Evolutionary conservation across 2,888 invertebrate species (phyloP), one percentile per base, ranked within the genome.

Genomic region (Nipponacmea schrenckii): DNA sequence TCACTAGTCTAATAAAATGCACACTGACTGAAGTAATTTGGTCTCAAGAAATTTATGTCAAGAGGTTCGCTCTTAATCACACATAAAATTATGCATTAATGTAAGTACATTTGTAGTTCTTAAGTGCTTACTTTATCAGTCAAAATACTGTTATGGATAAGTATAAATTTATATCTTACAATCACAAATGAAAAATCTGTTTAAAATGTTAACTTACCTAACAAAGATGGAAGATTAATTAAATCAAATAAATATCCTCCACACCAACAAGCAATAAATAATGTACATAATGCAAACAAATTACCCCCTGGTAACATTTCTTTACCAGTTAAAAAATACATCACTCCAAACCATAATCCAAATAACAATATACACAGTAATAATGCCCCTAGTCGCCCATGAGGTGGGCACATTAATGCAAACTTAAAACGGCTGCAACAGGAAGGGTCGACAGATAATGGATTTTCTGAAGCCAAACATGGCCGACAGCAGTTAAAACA

Each of bases 321-420:
- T 12, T 75, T 69, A 5, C 81, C 83, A 0, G 83, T 82, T 10
- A 87, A 10, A 0, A 83, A 78, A 67, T 82, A 77, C n/a, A 85
- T 67, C 14, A 83, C 79, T 8, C 79, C 82, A 81, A 81, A 85
- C 14, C 78, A 74, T 31, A 82, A 68, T 8, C 69, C 75, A 46
- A 81, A 77, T 70, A 80, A 73, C 7, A 85, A 46, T 1, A 83
- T 62, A 26, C 82, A 75, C 67, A 84, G 79, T 3, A 86, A 27
- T 39, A 81, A 78, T 45, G 95, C 92, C 12, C 83, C 87, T 17
- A 86, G 67, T 27, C 79, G 80, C 1, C 86, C 84, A 77, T 86
- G 87, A 12, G 87, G 87, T n/a, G 87, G 88, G 71, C 87, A 88
- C 65, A 84, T 67, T 15, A 85, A 77, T 15, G 84, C 79, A 70